Percentiles rank a stretch among this genome's conserved stretches.
Conservation (phyloP, 1,140 invertebrate genomes). For the Drosophila biarmipes region DNA sequence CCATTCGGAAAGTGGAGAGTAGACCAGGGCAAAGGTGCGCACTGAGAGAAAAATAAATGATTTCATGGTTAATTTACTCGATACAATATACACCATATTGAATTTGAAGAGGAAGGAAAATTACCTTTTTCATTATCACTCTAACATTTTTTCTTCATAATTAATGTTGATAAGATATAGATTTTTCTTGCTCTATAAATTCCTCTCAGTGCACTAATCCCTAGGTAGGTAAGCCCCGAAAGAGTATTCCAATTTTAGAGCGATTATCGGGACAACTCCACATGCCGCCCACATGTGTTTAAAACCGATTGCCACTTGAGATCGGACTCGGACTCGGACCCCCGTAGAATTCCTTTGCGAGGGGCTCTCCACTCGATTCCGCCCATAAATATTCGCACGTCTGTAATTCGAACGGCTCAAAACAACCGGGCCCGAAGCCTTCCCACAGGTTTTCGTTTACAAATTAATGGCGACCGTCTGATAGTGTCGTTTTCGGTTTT, state of each 20-base stretch:
- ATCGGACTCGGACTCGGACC: slow-evolving; percentile 6
- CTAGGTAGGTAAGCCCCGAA: slow-evolving; percentile 39
- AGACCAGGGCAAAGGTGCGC: slow-evolving; percentile 42
- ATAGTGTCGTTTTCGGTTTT: slow-evolving; percentile 48
- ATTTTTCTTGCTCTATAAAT: background rate
- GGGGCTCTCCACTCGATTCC: slow-evolving; percentile 8
- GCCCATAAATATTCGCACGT: slow-evolving; percentile 68
- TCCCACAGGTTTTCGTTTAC: slow-evolving; percentile 73
- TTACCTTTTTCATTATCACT: too few species aligned
- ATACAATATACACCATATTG: too few species aligned
- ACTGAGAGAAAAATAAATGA: slow-evolving; percentile 3
- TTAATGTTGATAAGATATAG: too few species aligned
- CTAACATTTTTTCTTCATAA: too few species aligned
- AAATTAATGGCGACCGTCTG: slow-evolving; percentile 38
- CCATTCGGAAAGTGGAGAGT: slow-evolving; percentile 34
- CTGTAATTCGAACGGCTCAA: slow-evolving; percentile 22
- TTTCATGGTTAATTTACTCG: background rate
- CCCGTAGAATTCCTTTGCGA: slow-evolving; percentile 10
- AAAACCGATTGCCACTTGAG: slow-evolving; percentile 34
- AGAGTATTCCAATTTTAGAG: slow-evolving; percentile 45
- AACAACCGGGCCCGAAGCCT: slow-evolving; percentile 41
- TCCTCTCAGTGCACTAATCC: slow-evolving; percentile 7
- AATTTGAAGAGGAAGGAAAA: too few species aligned
- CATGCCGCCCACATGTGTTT: slow-evolving; percentile 37
- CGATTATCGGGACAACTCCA: slow-evolving; percentile 45